Evolutionary conservation across 2,888 invertebrate genomes (phyloP).

Genomic region (Ethmia dodecea): DNA sequence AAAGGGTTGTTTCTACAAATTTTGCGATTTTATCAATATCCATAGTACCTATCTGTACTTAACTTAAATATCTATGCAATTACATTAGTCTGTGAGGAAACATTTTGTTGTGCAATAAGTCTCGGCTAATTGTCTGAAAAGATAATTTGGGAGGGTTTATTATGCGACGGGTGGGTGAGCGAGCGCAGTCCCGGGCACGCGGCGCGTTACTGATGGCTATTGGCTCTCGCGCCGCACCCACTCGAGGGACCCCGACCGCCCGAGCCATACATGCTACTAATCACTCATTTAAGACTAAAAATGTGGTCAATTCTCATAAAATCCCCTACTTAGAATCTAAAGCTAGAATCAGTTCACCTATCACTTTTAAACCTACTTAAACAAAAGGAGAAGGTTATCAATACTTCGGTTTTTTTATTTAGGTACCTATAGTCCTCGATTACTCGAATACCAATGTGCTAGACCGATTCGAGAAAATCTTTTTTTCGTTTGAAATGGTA

Average conservation of each 20-base stretch:
- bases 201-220: conserved; percentile 52
- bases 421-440: too few relatives aligned
- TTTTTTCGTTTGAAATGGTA: too few relatives aligned
- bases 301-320: conserved; percentile 7
- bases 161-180: conserved; percentile 39
- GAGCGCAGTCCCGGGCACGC: conserved; percentile 41
- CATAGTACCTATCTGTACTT: too few relatives aligned
- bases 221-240: conserved; percentile 16
- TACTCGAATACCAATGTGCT: too few relatives aligned
- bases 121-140: conserved; percentile 65
- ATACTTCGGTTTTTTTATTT: too few relatives aligned
- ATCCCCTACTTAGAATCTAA: too few relatives aligned
- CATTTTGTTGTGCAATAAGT: conserved; percentile 45
- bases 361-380: too few relatives aligned
- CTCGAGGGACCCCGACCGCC: conserved; percentile 7
- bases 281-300: conserved; percentile 46
- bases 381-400: too few relatives aligned
- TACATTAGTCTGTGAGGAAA: conserved; percentile 11
- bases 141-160: conserved; percentile 67
- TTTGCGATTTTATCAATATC: too few relatives aligned
- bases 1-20: too few relatives aligned
- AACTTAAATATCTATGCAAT: conserved; percentile 2
- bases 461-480: too few relatives aligned
- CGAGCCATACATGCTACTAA: conserved; percentile 60
- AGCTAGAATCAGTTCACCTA: too few relatives aligned